Evolutionary conservation across 2,113 vertebrate genomes (phyloP).

Genomic region (Ceyx margarethae): DNA sequence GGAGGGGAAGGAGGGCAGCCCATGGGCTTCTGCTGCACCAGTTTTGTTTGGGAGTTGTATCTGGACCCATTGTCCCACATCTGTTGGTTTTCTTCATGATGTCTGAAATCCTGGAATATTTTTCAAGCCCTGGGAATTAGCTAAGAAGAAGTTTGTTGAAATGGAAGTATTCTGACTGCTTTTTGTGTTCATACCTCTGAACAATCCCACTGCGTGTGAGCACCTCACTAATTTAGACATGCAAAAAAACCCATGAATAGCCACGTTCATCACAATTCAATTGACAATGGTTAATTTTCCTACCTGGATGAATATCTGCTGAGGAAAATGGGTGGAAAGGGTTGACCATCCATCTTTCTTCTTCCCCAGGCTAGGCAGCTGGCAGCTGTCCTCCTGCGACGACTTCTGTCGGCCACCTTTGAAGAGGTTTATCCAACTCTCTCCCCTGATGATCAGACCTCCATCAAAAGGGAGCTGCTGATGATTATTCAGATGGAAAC

Average conservation of each 20-base stretch:
- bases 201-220: neutral
- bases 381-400: slow-evolving; percentile 93
- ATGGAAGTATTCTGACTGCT: neutral
- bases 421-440: slow-evolving; percentile 94
- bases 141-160: neutral
- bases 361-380: slow-evolving; percentile 89
- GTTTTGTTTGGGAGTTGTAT: neutral
- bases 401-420: slow-evolving; percentile 93
- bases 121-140: neutral
- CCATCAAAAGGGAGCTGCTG: slow-evolving; percentile 90
- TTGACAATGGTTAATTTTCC: neutral
- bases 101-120: neutral
- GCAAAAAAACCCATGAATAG: neutral
- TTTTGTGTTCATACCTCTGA: neutral
- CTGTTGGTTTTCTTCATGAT: neutral
- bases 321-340: neutral
- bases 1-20: neutral
- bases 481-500: slow-evolving; percentile 89
- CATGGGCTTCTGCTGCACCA: neutral
- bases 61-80: neutral
- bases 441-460: slow-evolving; percentile 86
- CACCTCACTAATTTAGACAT: neutral
- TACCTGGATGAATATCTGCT: neutral
- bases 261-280: neutral
- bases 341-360: neutral